Base-by-base conservation (phyloP, 2,797 vertebrate genomes). In the Dromococcyx pavoninus region DNA sequence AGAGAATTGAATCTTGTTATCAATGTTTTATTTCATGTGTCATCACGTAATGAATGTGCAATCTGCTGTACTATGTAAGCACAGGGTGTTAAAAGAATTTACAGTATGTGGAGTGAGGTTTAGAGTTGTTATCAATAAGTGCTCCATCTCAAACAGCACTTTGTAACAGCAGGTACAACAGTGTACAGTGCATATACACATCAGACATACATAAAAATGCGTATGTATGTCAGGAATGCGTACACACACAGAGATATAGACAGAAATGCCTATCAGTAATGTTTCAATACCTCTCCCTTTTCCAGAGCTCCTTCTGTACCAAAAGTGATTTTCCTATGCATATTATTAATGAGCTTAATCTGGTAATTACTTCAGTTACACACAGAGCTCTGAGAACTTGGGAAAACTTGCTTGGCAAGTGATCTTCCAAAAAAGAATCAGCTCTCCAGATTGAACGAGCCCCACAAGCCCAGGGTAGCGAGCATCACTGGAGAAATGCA, bases 331-430 rank as follows among this genome's bases (percentile, higher is more conserved):
- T 89, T 96, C 56, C 86, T 91, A 84, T 91, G 93, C 89, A 92
- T 94, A 95, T 97, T 97, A 97, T 97, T 97, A 97, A 97, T 97
- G 85, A 97, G 64, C 65, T 97, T 95, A 96, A 93, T 97, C 91
- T 81, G 77, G 5, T 96, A 97, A 97, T 98, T 98, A 97, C 93
- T 97, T 95, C 80, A 96, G 96, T 92, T 95, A 88, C 96, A 97
- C 48, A 57, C 81, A 96, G 97, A 97, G 96, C 93, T 97, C 74
- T 91, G 97, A 97, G 96, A 97, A 97, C 92, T 66, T 94, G 94
- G 97, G 97, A 97, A 92, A 93, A 96, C 69, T 94, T 96, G 83
- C 69, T 95, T 96, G 96, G 88, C 88, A 96, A 97, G 84, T 9
- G 17, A 92, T 58, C 60, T 77, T n/a, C 39, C 64, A 58, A 25